Percentiles rank a stretch among this genome's conserved stretches.
Evolutionary conservation across 2,797 vertebrate species (phyloP).

Genomic region (Denticeps clupeoides): DNA sequence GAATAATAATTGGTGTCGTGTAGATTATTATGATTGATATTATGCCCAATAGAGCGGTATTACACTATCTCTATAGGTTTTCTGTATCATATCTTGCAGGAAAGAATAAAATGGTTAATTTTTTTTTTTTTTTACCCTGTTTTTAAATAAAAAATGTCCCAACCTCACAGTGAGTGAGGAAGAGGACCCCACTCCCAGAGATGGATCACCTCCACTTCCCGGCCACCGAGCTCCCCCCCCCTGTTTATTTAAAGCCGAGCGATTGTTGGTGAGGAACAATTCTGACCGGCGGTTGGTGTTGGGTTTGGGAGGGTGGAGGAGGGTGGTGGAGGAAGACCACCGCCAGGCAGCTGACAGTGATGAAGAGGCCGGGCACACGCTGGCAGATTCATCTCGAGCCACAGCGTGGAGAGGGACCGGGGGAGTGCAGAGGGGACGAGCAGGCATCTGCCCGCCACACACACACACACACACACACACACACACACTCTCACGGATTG

Average conservation of each 20-base stretch:
- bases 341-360: slow-evolving; percentile 73
- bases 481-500: slow-evolving; percentile 30
- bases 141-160: slow-evolving; percentile 9
- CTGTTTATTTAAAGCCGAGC: slow-evolving; percentile 85
- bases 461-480: no score
- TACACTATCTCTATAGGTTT: no score
- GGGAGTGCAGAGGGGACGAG: slow-evolving; percentile 22
- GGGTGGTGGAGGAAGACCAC: slow-evolving; percentile 72
- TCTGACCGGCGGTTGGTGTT: slow-evolving; percentile 75
- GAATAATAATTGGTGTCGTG: no score
- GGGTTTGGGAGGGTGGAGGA: slow-evolving; percentile 71
- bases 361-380: slow-evolving; percentile 66
- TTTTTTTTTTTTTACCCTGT: neutral
- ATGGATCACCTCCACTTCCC: slow-evolving; percentile 73
- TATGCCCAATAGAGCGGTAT: no score
- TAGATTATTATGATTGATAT: no score
- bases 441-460: slow-evolving; percentile 20
- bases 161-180: slow-evolving; percentile 9
- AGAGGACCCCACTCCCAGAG: slow-evolving; percentile 46
- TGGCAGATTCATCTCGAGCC: slow-evolving; percentile 71
- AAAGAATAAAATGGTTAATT: neutral
- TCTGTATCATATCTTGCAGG: slow-evolving; percentile 1
- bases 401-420: slow-evolving; percentile 28
- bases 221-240: slow-evolving; percentile 66
- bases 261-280: slow-evolving; percentile 77